Conservation (phyloP, 2,888 invertebrate species). For the Silvanus unidentatus region DNA sequence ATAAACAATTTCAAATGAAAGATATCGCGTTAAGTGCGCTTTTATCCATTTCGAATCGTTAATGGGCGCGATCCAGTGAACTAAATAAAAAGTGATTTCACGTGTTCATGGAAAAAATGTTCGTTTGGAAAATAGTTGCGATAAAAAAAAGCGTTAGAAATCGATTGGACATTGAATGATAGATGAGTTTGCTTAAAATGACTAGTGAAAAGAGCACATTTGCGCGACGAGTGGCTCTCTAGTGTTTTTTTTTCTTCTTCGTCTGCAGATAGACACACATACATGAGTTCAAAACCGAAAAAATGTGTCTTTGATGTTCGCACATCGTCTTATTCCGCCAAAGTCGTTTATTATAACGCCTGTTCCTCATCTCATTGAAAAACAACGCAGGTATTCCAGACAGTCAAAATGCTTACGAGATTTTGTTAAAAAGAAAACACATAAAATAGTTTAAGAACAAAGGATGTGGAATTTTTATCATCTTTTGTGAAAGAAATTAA, state of each 20-base stretch:
- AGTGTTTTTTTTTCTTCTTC: constrained; percentile 10
- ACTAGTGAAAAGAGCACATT: constrained; percentile 19
- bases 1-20: no score
- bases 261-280: not conserved
- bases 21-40: no score
- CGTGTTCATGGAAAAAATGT: constrained; percentile 1
- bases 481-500: no score
- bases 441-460: constrained; percentile 21
- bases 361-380: constrained; percentile 27
- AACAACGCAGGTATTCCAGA: constrained; percentile 32
- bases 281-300: constrained; percentile 23
- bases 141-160: constrained; percentile 25
- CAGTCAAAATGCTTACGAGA: constrained; percentile 20
- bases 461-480: constrained; percentile 17
- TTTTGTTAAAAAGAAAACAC: constrained; percentile 17
- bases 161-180: constrained; percentile 28
- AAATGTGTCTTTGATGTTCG: constrained; percentile 36
- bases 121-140: not conserved
- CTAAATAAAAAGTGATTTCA: not conserved
- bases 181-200: constrained; percentile 21
- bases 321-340: constrained; percentile 27
- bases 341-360: constrained; percentile 28
- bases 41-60: no score
- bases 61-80: not conserved
- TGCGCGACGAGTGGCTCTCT: constrained; percentile 22